Evolutionary conservation across 2,888 invertebrate genomes (phyloP).

Genomic region (Calephelis perditalis): DNA sequence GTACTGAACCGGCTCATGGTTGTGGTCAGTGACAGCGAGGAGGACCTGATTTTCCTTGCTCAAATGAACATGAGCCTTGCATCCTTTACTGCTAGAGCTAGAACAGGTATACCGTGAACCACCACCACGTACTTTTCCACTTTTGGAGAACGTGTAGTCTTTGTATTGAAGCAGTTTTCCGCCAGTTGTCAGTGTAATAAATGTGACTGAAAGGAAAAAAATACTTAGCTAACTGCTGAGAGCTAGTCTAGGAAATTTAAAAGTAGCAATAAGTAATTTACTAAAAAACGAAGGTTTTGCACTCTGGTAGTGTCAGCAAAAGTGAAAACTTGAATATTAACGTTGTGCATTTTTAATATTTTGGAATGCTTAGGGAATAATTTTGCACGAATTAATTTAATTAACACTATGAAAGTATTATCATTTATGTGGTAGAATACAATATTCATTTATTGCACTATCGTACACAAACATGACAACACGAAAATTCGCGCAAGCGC

Average conservation of each 20-base stretch:
- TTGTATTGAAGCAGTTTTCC: slow-evolving; percentile 37
- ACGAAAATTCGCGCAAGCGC: too few species aligned
- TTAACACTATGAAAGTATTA: too few species aligned
- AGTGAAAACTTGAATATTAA: too few species aligned
- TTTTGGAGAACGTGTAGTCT: slow-evolving; percentile 42
- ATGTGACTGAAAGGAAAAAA: slow-evolving; percentile 26
- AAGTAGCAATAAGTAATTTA: too few species aligned
- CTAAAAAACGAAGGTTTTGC: too few species aligned
- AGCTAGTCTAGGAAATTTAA: neutral
- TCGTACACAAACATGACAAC: too few species aligned
- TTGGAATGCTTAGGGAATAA: too few species aligned
- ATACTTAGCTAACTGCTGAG: slow-evolving; percentile 1
- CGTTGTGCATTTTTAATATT: too few species aligned
- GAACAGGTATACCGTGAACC: slow-evolving; percentile 48
- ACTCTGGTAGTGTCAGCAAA: too few species aligned
- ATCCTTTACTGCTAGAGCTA: slow-evolving; percentile 33
- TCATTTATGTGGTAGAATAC: too few species aligned
- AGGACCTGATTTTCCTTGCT: slow-evolving; percentile 25
- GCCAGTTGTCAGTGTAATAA: slow-evolving; percentile 26
- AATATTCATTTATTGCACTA: too few species aligned
- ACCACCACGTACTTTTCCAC: slow-evolving; percentile 35
- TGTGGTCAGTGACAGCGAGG: slow-evolving; percentile 24
- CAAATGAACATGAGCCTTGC: slow-evolving; percentile 44
- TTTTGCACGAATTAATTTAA: too few species aligned
- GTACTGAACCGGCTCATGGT: slow-evolving; percentile 29